A percentile compares a stretch with the other conserved stretches of the same genome.
These are phyloP conservation scores for Leptura quadrifasciata DNA, from an alignment of 2,888 invertebrate genomes.

Conservation along the genomic window DNA sequence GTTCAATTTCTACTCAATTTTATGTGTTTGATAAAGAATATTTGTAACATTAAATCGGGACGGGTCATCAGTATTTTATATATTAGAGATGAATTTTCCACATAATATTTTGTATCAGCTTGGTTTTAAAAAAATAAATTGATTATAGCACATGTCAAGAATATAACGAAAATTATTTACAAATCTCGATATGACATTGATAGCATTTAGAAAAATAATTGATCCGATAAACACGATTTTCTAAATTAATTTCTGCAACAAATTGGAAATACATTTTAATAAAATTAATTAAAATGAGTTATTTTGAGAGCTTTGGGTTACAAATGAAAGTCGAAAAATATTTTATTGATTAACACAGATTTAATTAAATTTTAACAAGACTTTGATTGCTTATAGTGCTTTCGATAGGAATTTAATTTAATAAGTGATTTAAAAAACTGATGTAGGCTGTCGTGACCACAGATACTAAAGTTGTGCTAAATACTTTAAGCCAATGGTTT, in stretches of 20 bases:
- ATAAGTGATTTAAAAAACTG: background rate
- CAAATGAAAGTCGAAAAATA: background rate
- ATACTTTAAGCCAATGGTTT: no score
- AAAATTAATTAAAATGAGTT: slow-evolving; percentile 23
- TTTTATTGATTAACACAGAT: slow-evolving; percentile 12
- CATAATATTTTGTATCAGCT: no score
- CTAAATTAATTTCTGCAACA: slow-evolving; percentile 19
- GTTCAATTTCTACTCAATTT: no score
- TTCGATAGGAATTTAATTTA: background rate
- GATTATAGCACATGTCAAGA: background rate
- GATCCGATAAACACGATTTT: slow-evolving; percentile 15
- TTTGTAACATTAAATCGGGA: no score
- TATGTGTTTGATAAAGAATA: no score
- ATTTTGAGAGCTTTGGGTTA: background rate
- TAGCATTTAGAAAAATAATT: background rate
- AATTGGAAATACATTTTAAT: slow-evolving; percentile 3
- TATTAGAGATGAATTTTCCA: no score
- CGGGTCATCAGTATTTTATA: no score
- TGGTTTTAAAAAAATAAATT: no score
- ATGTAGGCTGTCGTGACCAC: background rate
- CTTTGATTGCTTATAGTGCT: background rate
- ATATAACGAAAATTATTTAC: background rate
- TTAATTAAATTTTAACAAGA: background rate
- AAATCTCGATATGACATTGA: background rate
- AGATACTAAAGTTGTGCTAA: no score